phyloP scores from a whole-genome alignment of 2,797 vertebrate species.

The Xerus rutilus region DNA sequence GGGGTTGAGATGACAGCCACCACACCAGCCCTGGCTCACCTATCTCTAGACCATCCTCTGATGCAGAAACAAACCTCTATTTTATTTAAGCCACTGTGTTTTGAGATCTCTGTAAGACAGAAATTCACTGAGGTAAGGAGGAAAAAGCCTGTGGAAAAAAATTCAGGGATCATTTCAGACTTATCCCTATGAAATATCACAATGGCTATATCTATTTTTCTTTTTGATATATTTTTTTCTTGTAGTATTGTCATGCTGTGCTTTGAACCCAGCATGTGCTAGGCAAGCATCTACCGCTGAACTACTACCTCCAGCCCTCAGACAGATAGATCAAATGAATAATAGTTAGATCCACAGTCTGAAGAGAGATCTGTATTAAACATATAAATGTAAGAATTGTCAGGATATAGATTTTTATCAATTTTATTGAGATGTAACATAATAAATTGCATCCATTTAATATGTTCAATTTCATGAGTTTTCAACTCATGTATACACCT shows the following conservation, averaged over 20 bases:
- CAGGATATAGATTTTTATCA: slow-evolving; percentile 47
- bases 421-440: background rate
- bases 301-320: background rate
- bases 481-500: background rate
- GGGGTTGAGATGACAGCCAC: background rate
- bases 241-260: too few relatives aligned
- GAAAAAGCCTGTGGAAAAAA: background rate
- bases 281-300: too few relatives aligned
- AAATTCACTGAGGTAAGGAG: slow-evolving; percentile 21
- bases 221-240: too few relatives aligned
- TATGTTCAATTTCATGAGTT: background rate
- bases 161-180: slow-evolving; percentile 39
- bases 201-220: background rate
- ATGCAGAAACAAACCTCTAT: slow-evolving; percentile 4
- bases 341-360: background rate
- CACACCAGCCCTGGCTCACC: background rate
- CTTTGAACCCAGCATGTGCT: too few relatives aligned
- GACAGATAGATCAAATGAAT: background rate
- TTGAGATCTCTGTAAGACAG: slow-evolving; percentile 33
- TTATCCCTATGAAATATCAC: slow-evolving; percentile 60
- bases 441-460: slow-evolving; percentile 32
- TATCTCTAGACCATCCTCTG: background rate
- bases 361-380: background rate
- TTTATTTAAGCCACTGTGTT: slow-evolving; percentile 44
- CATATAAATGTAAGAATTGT: slow-evolving; percentile 12